Base-by-base conservation (phyloP, 2,797 vertebrate species). In the Monodelphis domestica region DNA sequence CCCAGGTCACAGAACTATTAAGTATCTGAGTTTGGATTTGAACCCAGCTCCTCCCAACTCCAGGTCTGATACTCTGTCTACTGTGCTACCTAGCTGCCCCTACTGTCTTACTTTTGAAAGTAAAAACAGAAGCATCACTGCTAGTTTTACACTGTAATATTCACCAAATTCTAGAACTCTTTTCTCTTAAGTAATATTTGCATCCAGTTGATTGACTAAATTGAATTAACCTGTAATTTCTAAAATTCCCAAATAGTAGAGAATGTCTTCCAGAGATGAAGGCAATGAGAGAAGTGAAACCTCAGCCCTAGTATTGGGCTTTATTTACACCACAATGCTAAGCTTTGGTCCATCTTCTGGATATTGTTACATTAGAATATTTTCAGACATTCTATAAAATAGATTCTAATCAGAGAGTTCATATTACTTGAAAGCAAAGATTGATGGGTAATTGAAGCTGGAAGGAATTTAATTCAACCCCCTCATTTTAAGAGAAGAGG, bases 331-430 rank as follows among this genome's bases (percentile, higher is more conserved):
- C 38, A 84, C 70, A 84, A 50, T 84, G 38, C 21, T 84, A 26
- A 84, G 14, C 24, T 84, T 9, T 84, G 24, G 70, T 38, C 38
- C 24, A 45, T 84, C 70, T 84, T 84, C 24, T 84, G 70, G 70
- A 26, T 50, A 87, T 57, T 94, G 38, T 51, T 94, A 89, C 53
- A 93, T 96, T 93, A 63, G 91, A 95, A 94, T 52, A 92, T 90
- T 54, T 88, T 94, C 45, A 91, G 90, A 93, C 30, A 93, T 91
- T 51, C 54, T 94, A n/a, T 90, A 84, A 91, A 33, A 95, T 92
- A 45, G 91, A 89, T 94, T 91, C 91, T 38, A 91, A 89, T 94
- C 50, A 94, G 0, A 94, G 63, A 78, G n/a, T 78, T 84, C 24
- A 26, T 84, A 84, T 26, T 50, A 50, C 9, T 84, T 45, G 38